phyloP scores from a whole-genome alignment of 2,113 vertebrate genomes.

The Capreolus pygargus region DNA sequence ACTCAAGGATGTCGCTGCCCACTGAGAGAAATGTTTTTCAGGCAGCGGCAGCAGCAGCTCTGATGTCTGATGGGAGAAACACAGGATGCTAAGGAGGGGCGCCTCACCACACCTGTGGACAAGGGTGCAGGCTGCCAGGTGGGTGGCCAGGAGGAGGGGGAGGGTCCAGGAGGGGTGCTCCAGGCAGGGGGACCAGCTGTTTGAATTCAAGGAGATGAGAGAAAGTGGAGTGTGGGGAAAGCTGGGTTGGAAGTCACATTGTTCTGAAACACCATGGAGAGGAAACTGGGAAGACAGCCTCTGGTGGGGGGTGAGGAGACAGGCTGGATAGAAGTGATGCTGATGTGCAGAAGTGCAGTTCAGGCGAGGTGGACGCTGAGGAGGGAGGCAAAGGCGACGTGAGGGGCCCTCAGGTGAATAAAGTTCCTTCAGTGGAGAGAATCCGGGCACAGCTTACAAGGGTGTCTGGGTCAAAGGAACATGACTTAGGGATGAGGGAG shows the following conservation, averaged over 20 bases:
- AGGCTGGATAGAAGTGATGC: background rate
- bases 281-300: background rate
- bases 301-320: background rate
- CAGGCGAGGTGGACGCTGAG: background rate
- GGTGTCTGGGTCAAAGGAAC: background rate
- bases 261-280: background rate
- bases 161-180: background rate
- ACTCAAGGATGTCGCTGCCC: background rate
- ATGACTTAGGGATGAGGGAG: background rate
- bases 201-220: background rate
- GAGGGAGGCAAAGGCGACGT: background rate
- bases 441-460: accelerated
- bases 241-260: background rate
- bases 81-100: background rate
- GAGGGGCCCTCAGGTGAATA: background rate
- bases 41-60: background rate
- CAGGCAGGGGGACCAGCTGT: background rate
- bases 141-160: background rate
- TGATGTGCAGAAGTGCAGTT: accelerated
- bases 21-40: background rate
- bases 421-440: background rate
- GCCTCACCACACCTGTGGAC: background rate
- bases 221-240: background rate
- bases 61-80: background rate
- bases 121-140: background rate